A percentile compares a stretch with the other conserved stretches of the same genome.
Conservation (phyloP, 2,797 vertebrate species). For the Selene dorsalis region DNA sequence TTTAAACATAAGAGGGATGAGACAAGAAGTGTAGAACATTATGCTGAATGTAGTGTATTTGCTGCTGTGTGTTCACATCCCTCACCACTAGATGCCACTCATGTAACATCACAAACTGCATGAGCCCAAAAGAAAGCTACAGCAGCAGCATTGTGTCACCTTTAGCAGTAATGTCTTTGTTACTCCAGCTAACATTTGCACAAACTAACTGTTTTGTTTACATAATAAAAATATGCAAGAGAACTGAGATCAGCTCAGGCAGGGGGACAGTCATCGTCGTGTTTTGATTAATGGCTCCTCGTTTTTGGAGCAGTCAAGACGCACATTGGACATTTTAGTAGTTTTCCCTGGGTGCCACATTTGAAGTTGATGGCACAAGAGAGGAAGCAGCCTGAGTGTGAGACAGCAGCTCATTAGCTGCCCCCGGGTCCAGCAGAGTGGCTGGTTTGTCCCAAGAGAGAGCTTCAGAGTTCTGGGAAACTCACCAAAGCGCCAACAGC, state of each 20-base stretch:
- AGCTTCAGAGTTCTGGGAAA: slow-evolving; percentile 81
- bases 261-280: neutral
- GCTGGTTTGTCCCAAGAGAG: slow-evolving; percentile 73
- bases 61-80: neutral
- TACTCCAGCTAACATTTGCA: neutral
- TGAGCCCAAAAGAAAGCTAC: neutral
- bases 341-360: slow-evolving; percentile 34
- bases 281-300: slow-evolving; percentile 59
- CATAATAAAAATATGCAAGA: neutral
- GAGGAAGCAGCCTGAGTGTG: slow-evolving; percentile 61
- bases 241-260: slow-evolving; percentile 4
- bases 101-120: slow-evolving; percentile 33
- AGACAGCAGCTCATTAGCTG: slow-evolving; percentile 79
- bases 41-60: neutral
- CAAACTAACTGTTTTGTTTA: slow-evolving; percentile 3
- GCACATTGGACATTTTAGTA: slow-evolving; percentile 37
- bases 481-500: slow-evolving; percentile 79
- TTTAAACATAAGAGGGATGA: neutral
- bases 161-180: neutral
- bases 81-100: slow-evolving; percentile 76
- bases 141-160: neutral
- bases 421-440: slow-evolving; percentile 63
- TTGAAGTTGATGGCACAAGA: slow-evolving; percentile 54
- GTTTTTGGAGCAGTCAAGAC: slow-evolving; percentile 49
- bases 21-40: neutral